Percentiles rank a stretch among this genome's conserved stretches.
These are phyloP conservation scores for Phoebastria nigripes DNA, from an alignment of 2,797 vertebrate genomes.

Conservation along the genomic window DNA sequence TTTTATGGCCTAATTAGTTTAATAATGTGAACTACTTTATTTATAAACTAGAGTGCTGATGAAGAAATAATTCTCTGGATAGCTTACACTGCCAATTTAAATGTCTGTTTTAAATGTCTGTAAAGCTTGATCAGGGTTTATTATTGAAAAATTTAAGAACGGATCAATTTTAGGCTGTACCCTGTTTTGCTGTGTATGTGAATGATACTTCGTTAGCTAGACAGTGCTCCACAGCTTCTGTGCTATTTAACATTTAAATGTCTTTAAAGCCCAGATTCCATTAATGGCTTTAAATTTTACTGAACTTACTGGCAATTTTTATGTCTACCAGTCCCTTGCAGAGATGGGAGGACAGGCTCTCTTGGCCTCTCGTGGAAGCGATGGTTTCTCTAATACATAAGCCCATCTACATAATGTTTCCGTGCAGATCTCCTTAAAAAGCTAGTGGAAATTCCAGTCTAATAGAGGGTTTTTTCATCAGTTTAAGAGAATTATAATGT, in stretches of 20 bases:
- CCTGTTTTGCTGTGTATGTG: not conserved
- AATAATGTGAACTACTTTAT: slow-evolving; percentile 16
- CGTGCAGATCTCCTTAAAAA: not conserved
- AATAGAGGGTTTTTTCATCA: not conserved
- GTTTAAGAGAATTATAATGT: not conserved
- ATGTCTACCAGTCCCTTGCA: not conserved
- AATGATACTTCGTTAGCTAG: not conserved
- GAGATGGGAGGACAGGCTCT: not conserved
- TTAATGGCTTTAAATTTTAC: not conserved
- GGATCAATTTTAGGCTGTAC: not conserved
- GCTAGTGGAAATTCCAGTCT: not conserved
- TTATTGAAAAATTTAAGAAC: not conserved
- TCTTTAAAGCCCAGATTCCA: not conserved
- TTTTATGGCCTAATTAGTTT: not conserved
- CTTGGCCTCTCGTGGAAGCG: not conserved
- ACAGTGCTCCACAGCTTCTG: not conserved
- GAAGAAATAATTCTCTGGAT: not conserved
- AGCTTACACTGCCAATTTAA: not conserved
- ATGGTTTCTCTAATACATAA: not conserved
- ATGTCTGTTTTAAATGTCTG: not conserved
- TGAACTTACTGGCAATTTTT: not conserved
- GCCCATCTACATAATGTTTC: not conserved
- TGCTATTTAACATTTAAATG: not conserved
- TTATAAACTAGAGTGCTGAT: slow-evolving; percentile 39
- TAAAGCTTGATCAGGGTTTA: not conserved